phyloP scores from a whole-genome alignment of 2,888 invertebrate genomes.

The Flexamia atlantica region DNA sequence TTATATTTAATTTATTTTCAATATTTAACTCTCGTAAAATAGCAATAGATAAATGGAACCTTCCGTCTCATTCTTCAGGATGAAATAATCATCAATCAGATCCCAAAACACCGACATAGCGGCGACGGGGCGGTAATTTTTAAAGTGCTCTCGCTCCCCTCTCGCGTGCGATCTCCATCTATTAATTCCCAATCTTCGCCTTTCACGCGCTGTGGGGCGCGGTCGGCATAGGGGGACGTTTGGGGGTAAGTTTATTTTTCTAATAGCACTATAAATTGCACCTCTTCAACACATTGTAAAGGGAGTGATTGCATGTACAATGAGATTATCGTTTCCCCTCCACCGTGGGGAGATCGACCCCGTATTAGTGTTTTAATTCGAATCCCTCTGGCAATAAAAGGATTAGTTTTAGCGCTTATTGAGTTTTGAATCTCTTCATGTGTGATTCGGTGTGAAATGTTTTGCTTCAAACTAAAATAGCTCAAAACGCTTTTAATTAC shows the following conservation, averaged over 20 bases:
- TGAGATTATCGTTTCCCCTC: constrained; percentile 27
- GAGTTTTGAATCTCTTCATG: background rate
- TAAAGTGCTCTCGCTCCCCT: constrained; percentile 50
- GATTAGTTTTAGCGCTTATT: constrained; percentile 24
- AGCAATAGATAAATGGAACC: background rate
- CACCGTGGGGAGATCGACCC: constrained; percentile 11
- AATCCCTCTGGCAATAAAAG: constrained; percentile 23
- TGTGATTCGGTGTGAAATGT: too few species aligned
- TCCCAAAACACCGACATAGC: constrained; percentile 34
- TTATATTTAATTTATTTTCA: too few species aligned
- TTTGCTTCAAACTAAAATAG: too few species aligned
- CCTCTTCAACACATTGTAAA: constrained; percentile 48
- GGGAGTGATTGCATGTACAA: constrained; percentile 54
- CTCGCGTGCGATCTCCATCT: constrained; percentile 39
- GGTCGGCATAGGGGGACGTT: constrained; percentile 4
- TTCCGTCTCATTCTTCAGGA: background rate
- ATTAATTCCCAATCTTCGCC: constrained; percentile 54
- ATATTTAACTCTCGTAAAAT: too few species aligned
- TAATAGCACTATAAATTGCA: constrained; percentile 56
- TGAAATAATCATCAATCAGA: constrained; percentile 25
- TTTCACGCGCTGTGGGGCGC: constrained; percentile 38
- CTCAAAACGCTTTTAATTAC: too few species aligned
- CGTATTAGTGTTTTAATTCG: constrained; percentile 9
- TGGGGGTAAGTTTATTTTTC: constrained; percentile 45
- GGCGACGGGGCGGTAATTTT: constrained; percentile 45